Conservation (phyloP, 2,113 vertebrate species). For the Macroglossus sobrinus region DNA sequence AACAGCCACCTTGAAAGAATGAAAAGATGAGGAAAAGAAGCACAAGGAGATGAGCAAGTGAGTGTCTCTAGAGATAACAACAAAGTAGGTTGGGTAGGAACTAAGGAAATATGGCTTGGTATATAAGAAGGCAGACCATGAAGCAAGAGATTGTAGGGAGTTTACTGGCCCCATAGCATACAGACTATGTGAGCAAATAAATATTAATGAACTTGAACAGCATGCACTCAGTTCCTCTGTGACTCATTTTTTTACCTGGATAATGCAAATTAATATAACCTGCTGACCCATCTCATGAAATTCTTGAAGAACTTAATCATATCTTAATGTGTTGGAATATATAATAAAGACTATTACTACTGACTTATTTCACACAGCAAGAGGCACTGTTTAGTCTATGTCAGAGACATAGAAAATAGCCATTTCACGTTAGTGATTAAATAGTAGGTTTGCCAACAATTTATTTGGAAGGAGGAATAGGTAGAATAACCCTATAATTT, state of each 20-base stretch:
- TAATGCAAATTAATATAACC: slow-evolving; percentile 1
- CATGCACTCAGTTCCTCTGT: neutral
- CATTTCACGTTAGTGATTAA: neutral
- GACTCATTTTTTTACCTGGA: neutral
- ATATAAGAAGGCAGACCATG: neutral
- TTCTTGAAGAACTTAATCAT: neutral
- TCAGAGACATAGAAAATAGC: neutral
- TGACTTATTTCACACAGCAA: neutral
- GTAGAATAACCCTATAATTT: neutral
- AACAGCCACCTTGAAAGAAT: neutral
- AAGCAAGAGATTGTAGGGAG: neutral
- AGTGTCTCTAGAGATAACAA: neutral
- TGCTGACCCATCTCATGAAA: neutral
- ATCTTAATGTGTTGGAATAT: neutral
- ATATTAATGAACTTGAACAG: neutral
- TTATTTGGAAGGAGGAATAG: neutral
- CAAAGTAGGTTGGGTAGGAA: neutral
- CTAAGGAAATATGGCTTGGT: neutral
- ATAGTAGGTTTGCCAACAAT: neutral
- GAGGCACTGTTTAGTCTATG: neutral
- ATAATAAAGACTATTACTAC: neutral
- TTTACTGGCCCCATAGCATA: neutral
- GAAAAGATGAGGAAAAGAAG: neutral
- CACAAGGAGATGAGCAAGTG: neutral
- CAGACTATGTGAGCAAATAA: neutral